Evolutionary conservation across 2,113 vertebrate species (phyloP).

Genomic region (Centropus unirufus): DNA sequence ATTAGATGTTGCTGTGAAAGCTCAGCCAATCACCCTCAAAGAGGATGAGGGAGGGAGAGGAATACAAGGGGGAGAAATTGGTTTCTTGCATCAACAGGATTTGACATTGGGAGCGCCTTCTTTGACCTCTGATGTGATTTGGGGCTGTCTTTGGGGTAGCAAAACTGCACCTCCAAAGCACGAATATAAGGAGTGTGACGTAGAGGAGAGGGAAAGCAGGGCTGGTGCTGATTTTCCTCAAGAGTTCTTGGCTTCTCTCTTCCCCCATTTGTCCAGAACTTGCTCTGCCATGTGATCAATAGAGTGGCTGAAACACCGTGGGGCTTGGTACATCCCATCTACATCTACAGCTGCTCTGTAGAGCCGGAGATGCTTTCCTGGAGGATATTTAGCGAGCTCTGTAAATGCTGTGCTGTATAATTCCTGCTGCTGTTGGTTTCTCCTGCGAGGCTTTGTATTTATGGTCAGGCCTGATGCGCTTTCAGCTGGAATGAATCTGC

Average conservation of each 20-base stretch:
- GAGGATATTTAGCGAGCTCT: not conserved
- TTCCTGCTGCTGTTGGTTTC: not conserved
- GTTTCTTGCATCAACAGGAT: fast-evolving
- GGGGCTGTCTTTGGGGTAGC: not conserved
- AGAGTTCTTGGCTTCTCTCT: not conserved
- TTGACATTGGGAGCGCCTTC: fast-evolving
- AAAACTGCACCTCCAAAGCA: not conserved
- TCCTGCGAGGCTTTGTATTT: not conserved
- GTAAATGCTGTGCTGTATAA: fast-evolving
- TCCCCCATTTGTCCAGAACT: not conserved
- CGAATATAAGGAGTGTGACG: not conserved
- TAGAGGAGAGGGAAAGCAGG: not conserved
- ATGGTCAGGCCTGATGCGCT: not conserved
- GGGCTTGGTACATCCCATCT: not conserved
- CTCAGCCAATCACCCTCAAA: not conserved
- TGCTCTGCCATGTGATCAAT: fast-evolving
- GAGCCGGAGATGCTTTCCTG: not conserved
- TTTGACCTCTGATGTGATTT: not conserved
- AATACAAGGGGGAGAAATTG: fast-evolving
- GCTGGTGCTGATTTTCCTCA: not conserved
- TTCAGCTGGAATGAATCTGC: not conserved
- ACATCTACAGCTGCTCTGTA: not conserved
- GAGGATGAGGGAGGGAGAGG: not conserved
- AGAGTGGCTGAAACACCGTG: fast-evolving
- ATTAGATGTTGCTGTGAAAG: not conserved